phyloP scores from a whole-genome alignment of 2,113 vertebrate species.

The Syrrhaptes paradoxus region DNA sequence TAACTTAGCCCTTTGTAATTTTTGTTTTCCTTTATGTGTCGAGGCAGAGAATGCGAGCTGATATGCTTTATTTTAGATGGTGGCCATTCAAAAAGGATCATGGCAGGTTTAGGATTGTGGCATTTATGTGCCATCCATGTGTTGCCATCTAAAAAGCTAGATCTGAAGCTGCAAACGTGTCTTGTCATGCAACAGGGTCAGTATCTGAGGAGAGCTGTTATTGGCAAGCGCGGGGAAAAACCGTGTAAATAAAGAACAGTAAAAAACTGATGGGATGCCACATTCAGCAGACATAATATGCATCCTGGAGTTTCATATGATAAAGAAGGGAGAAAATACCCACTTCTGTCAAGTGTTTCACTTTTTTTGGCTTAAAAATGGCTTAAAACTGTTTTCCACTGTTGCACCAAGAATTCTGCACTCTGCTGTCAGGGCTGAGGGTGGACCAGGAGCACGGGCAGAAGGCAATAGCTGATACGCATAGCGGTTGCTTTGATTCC shows the following conservation, averaged over 20 bases:
- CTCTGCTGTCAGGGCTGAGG: background rate
- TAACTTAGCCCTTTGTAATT: background rate
- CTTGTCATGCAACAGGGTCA: background rate
- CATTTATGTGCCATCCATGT: background rate
- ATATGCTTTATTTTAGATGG: background rate
- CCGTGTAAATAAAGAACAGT: background rate
- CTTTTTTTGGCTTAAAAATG: background rate
- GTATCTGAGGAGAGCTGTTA: background rate
- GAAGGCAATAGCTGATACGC: background rate
- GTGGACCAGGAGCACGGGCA: background rate
- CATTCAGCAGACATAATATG: background rate
- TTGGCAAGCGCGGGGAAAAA: background rate
- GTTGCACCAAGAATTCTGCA: background rate
- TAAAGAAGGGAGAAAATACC: background rate
- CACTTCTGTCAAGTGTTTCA: background rate
- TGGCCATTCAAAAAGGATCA: background rate
- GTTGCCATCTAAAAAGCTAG: background rate
- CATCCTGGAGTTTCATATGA: background rate
- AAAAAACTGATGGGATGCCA: background rate
- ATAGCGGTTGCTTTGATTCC: background rate
- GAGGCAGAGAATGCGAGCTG: background rate
- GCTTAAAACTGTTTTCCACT: background rate
- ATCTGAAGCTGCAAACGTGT: background rate
- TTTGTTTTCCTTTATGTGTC: background rate
- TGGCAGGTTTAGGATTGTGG: background rate